Base-by-base conservation (phyloP, 1,140 invertebrate genomes). In the Orchesella cincta region DNA sequence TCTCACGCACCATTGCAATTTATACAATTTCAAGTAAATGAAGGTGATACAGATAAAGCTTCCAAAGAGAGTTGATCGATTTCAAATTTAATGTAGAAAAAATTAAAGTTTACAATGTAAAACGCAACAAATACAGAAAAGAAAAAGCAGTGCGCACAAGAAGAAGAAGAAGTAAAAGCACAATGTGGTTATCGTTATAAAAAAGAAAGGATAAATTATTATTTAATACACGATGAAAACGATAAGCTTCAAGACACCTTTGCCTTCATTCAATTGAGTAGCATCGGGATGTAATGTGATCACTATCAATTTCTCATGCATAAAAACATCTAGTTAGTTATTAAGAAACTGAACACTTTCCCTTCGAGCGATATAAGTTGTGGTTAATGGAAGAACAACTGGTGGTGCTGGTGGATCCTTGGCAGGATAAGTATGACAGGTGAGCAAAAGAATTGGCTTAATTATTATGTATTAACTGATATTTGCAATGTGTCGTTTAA, bases 371-470 rank as follows among this genome's bases (percentile, higher is more conserved):
- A 8, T 46, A 12, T 46, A 46, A 46, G 8, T 46, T 46, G 20
- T 46, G 26, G 46, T 87, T 95, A 51, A 92, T 91, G 83, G 94
- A 97, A 80, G 94, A 96, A 85, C 86, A 96, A 72, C 84, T 91
- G 74, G 92, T 80, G 52, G 73, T 80, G 31, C 74, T 80, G 23
- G 74, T 77, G 5, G 79, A 80, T 78, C 76, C 93, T 81, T 95
- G 94, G 91, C 91, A 95, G 84, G 94, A 97, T 82, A 95, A 96
- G 88, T 96, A 96, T 88, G 92, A 93, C 85, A 91, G 92, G 92
- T 92, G 85, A 74, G 57, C n/a, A 62, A 1, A 57, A 57, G n/a
- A n/a, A n/a, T n/a, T n/a, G n/a, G n/a, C n/a, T n/a, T n/a, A 46
- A 46, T 46, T 18, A 46, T 46, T 18, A 46, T 46, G 39, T 18